Evolutionary conservation across 2,113 vertebrate genomes (phyloP).

Genomic region (Ageneiosus marmoratus): DNA sequence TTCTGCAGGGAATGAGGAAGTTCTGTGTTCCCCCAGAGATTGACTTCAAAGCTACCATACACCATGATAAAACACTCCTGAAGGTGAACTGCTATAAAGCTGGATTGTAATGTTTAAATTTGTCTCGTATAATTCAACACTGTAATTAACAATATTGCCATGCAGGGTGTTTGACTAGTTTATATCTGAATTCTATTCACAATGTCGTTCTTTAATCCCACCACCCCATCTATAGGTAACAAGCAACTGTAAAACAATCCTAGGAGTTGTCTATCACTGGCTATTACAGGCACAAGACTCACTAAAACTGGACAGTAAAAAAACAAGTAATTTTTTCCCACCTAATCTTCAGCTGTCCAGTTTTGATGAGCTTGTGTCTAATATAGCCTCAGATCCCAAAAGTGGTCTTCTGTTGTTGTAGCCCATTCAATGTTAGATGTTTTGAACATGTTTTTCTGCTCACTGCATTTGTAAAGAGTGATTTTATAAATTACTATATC

Average conservation of each 20-base stretch:
- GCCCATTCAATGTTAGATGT: neutral
- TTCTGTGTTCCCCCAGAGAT: neutral
- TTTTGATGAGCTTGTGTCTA: neutral
- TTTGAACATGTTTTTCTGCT: neutral
- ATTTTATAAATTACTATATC: neutral
- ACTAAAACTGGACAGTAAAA: neutral
- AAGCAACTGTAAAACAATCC: neutral
- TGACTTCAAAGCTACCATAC: neutral
- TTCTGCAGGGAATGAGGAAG: conserved; percentile 12
- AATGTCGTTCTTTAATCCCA: neutral
- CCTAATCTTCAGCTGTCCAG: neutral
- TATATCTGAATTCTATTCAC: neutral
- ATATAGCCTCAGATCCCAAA: neutral
- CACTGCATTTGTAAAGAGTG: neutral
- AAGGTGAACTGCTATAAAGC: neutral
- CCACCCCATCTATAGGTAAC: neutral
- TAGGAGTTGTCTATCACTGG: neutral
- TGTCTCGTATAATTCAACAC: neutral
- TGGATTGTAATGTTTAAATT: neutral
- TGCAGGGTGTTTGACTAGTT: neutral
- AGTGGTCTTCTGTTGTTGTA: neutral
- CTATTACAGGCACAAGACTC: neutral
- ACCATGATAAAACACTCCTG: neutral
- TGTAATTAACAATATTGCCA: neutral
- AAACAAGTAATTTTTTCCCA: neutral